Evolutionary conservation across 2,888 invertebrate species (phyloP).

Genomic region (Nemotelus nigrinus): DNA sequence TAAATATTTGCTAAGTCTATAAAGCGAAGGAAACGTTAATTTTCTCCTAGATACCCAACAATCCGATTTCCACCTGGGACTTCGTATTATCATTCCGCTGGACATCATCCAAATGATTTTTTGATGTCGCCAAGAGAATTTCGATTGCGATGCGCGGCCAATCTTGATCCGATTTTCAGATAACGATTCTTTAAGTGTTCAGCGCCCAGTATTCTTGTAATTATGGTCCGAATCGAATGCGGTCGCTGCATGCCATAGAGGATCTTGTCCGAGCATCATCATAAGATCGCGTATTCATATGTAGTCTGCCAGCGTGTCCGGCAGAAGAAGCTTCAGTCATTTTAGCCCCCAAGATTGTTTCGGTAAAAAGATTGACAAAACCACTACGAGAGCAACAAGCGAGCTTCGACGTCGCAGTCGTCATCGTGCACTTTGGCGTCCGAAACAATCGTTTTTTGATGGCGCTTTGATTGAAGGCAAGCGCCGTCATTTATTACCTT

Average conservation of each 20-base stretch:
- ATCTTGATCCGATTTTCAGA: slow-evolving; percentile 33
- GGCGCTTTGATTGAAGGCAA: slow-evolving; percentile 45
- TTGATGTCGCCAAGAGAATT: slow-evolving; percentile 34
- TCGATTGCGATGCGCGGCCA: slow-evolving; percentile 5
- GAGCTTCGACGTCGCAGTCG: background rate
- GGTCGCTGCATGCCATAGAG: background rate
- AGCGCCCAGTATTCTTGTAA: slow-evolving; percentile 17
- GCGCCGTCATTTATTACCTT: slow-evolving; percentile 47
- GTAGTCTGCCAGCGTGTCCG: background rate
- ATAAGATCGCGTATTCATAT: slow-evolving; percentile 12
- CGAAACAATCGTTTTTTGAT: slow-evolving; percentile 34
- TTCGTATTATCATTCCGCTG: too few species aligned
- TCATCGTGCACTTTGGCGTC: slow-evolving; percentile 6
- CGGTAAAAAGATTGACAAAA: background rate
- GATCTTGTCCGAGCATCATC: slow-evolving; percentile 15
- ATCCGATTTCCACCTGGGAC: too few species aligned
- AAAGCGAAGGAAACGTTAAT: too few species aligned
- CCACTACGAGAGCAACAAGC: background rate
- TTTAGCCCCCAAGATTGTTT: background rate
- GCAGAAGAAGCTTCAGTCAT: background rate
- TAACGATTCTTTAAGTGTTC: slow-evolving; percentile 22
- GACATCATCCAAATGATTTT: slow-evolving; percentile 3
- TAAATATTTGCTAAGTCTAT: too few species aligned
- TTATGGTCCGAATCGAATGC: slow-evolving; percentile 21
- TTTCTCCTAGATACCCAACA: too few species aligned